These are phyloP conservation scores for Pyralis farinalis DNA, from an alignment of 2,888 invertebrate species.

Conservation along the genomic window DNA sequence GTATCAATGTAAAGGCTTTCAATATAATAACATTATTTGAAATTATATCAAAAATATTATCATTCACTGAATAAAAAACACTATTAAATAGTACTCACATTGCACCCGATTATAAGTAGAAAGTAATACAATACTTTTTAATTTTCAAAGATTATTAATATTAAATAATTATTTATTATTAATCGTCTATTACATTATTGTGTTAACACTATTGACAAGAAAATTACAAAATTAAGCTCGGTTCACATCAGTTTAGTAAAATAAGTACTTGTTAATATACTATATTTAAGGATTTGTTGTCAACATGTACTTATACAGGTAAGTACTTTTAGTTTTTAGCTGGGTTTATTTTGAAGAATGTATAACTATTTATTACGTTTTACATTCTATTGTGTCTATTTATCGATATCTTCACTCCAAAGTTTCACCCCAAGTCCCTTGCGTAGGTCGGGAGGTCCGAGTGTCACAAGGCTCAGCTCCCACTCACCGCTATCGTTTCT, in stretches of 20 bases:
- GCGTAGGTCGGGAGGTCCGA: no score
- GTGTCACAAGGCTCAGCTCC: no score
- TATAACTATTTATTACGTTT: no score
- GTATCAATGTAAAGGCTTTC: slow-evolving; percentile 29
- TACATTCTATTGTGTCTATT: no score
- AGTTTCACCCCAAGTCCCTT: no score
- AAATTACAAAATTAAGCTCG: not conserved
- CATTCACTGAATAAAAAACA: not conserved
- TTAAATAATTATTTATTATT: not conserved
- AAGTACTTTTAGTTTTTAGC: no score
- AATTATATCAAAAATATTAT: slow-evolving; percentile 6
- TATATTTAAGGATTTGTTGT: no score
- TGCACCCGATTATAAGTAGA: slow-evolving; percentile 2
- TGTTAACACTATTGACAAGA: slow-evolving; percentile 4
- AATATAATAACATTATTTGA: slow-evolving; percentile 39
- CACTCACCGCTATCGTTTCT: no score
- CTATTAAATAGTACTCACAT: slow-evolving; percentile 1
- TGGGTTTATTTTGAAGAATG: no score
- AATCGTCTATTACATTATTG: slow-evolving; percentile 1
- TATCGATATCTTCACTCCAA: no score
- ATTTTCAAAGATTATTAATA: not conserved
- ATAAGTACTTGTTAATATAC: no score
- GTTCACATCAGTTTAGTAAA: not conserved
- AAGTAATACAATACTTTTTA: slow-evolving; percentile 1
- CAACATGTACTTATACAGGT: no score